These are phyloP conservation scores for Ceratosolen solmsi DNA, from an alignment of 1,140 invertebrate species.

Conservation along the genomic window DNA sequence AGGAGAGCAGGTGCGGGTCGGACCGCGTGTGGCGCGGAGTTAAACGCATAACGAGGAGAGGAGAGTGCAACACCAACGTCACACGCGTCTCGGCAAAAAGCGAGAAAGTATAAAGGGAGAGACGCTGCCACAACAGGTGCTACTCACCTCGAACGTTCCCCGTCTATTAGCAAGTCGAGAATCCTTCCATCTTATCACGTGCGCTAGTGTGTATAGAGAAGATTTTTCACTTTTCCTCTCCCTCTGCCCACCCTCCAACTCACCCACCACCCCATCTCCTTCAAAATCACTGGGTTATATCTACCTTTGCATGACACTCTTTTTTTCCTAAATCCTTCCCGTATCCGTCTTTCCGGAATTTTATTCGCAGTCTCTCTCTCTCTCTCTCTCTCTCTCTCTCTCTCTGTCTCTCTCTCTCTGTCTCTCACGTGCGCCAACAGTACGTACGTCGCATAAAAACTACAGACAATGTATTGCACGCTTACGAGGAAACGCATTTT, in stretches of 20 bases:
- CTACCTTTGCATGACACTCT: neutral
- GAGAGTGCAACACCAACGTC: neutral
- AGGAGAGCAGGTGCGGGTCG: conserved; percentile 7
- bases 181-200: neutral
- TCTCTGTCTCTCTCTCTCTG: too few relatives aligned
- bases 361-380: neutral
- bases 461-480: too few relatives aligned
- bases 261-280: too few relatives aligned
- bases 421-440: too few relatives aligned
- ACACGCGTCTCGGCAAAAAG: too few relatives aligned
- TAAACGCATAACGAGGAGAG: neutral
- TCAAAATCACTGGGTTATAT: neutral
- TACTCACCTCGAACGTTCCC: neutral
- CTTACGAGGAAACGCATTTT: too few relatives aligned
- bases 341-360: neutral
- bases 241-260: neutral
- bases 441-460: too few relatives aligned
- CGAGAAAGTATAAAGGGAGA: neutral
- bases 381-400: too few relatives aligned
- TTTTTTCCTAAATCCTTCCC: neutral
- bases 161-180: neutral
- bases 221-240: neutral
- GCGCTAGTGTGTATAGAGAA: neutral
- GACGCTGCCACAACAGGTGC: conserved; percentile 23
- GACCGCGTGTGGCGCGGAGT: neutral